Base-by-base conservation (phyloP, 2,888 invertebrate genomes). In the Carterocephalus palaemon region DNA sequence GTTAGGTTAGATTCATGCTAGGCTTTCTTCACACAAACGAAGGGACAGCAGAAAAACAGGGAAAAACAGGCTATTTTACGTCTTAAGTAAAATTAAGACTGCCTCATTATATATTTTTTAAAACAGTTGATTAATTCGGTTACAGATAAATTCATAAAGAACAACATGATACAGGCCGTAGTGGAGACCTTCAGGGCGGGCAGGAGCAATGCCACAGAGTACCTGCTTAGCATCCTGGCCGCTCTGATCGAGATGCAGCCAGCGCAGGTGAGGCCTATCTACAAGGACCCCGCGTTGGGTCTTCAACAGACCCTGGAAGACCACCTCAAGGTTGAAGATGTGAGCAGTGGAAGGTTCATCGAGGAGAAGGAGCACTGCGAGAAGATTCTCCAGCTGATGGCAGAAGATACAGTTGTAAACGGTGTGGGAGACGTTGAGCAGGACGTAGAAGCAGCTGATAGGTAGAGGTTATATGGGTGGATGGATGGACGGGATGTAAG, bases 361-460 rank as follows among this genome's bases (percentile, higher is more conserved):
- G 83, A 85, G 20, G 82, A 84, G 17, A 72, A 68, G 23, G 70
- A 77, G 2, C 69, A 69, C 37, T 76, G 78, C 19, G 51, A 60
- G 2, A 61, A 65, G 0, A 47, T 81, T 2, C 16, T 76, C 6
- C 22, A 17, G 4, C 9, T 32, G 0, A 12, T 16, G 6, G 6
- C 19, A 3, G 37, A 37, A 4, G 9, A 19, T 8, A 7, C 15
- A 5, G 23, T 17, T 1, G 2, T 12, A 1, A 43, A 43, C 4
- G 43, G 36, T n/a, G 2, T 16, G 0, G 2, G 13, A 4, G 17
- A 8, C 2, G 12, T 1, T 1, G 13, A 8, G n/a, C 13, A 9
- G 8, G 34, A 34, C 9, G 34, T 42, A 3, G 42, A 43, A 12
- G 8, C 36, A 1, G 43, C 36, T 17, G 36, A 43, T 2, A 28